Base-by-base conservation (phyloP, 2,797 vertebrate species). In the Ptychadena robeensis region DNA sequence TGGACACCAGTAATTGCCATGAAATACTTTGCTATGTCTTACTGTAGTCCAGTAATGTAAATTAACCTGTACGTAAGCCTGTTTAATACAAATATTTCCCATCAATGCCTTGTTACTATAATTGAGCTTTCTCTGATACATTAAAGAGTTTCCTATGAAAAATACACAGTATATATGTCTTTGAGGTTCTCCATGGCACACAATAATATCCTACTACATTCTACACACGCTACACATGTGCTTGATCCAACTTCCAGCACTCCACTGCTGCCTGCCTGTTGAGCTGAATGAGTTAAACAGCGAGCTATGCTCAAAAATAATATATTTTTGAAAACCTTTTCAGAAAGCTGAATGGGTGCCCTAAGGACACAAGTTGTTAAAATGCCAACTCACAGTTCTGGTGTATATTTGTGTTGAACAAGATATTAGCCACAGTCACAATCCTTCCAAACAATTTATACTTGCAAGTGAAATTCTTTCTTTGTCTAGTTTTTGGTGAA, bases 331-430 rank as follows among this genome's bases (percentile, higher is more conserved):
- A 68, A 84, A 74, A 85, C 61, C 65, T 48, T 61, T 80, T 64
- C 78, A 85, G 72, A 71, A 57, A 64, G 66, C 67, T 80, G 78
- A 70, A 80, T 76, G 18, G 34, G 31, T 34, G 61, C 74, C 82
- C 66, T 80, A 30, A 81, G 83, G 82, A 72, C 78, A 81, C n/a
- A 73, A 80, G 38, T 76, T 85, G 83, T 81, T 80, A 71, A 85
- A 85, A 85, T 80, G 66, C 66, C 83, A 85, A 65, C 30, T 44
- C 48, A 44, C 78, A 71, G 38, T 28, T 80, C 31, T 44, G 78
- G 78, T 85, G 64, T 85, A 38, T 63, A 59, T 48, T 34, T 25
- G 18, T 76, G 66, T 38, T 80, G 68, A 53, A 73, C 76, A 79
- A 59, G 66, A 35, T 75, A 64, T 53, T 34, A 69, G 35, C 63